Percentiles rank a stretch among this genome's conserved stretches.
Evolutionary conservation across 2,888 invertebrate genomes (phyloP).

Genomic region (Thyatira batis): DNA sequence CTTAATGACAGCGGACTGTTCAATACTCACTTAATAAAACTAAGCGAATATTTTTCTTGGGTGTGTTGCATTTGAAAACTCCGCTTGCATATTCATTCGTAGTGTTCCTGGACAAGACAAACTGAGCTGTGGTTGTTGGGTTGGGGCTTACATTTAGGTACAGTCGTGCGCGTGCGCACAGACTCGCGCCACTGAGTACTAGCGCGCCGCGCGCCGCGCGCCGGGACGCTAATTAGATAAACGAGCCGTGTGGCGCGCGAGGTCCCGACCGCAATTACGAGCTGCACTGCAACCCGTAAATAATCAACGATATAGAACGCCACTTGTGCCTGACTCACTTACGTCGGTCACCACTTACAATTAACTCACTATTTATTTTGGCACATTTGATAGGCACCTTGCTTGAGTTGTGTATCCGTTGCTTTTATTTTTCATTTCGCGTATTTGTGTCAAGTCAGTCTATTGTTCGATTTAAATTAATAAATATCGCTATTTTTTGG

Average conservation of each 20-base stretch:
- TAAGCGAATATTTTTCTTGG: no score
- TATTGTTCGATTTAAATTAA: not conserved
- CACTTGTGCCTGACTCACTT: constrained; percentile 63
- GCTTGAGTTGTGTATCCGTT: no score
- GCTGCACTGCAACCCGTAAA: constrained; percentile 68
- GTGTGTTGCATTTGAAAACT: no score
- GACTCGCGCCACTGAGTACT: constrained; percentile 52
- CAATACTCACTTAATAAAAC: no score
- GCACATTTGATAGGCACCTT: not conserved
- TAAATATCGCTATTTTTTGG: no score
- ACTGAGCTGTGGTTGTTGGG: no score
- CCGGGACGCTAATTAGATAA: constrained; percentile 77
- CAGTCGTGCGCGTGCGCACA: constrained; percentile 27
- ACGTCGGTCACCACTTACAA: constrained; percentile 47
- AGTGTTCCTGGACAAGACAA: no score
- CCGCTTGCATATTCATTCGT: no score
- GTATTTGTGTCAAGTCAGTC: not conserved
- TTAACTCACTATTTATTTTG: constrained; percentile 11
- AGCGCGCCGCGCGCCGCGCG: no score
- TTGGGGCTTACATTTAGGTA: constrained; percentile 8
- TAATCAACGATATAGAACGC: constrained; percentile 75
- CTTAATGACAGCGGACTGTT: no score
- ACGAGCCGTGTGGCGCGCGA: constrained; percentile 72
- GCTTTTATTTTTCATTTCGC: not conserved
- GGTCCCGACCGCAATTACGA: constrained; percentile 80